Conservation (phyloP, 2,888 invertebrate species). For the Eilema sororculum region DNA sequence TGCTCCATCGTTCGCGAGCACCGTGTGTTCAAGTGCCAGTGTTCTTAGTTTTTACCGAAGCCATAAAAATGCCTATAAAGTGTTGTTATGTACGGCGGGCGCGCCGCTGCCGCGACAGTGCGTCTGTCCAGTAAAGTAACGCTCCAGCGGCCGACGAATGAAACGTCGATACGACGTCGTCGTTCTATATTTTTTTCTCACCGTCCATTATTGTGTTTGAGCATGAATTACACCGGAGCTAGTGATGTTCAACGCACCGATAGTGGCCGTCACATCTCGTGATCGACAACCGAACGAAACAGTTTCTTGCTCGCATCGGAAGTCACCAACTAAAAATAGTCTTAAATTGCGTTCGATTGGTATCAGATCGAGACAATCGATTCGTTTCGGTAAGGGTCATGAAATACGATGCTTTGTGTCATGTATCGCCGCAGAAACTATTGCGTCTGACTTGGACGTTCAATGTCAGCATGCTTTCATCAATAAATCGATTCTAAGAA, state of each 20-base stretch:
- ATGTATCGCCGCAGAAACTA: conserved; percentile 35
- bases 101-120: conserved; percentile 63
- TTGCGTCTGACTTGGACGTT: conserved; percentile 30
- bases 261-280: conserved; percentile 29
- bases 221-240: conserved; percentile 29
- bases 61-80: conserved; percentile 71
- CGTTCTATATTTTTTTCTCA: conserved; percentile 53
- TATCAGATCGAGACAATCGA: conserved; percentile 44
- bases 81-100: conserved; percentile 66
- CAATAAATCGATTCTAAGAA: conserved; percentile 49
- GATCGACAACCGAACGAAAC: conserved; percentile 26
- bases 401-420: conserved; percentile 40
- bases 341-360: conserved; percentile 45
- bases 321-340: conserved; percentile 49
- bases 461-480: conserved; percentile 19
- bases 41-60: conserved; percentile 66
- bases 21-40: conserved; percentile 62
- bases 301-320: conserved; percentile 27
- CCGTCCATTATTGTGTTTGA: conserved; percentile 44
- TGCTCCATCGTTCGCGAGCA: conserved; percentile 19
- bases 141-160: conserved; percentile 62
- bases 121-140: conserved; percentile 65
- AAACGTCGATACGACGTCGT: conserved; percentile 70
- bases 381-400: conserved; percentile 37
- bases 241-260: conserved; percentile 32